Percentiles rank a stretch among this genome's conserved stretches.
Conservation (phyloP, 92 coral and sea anemone genomes). For the Bergia puertoricense region DNA sequence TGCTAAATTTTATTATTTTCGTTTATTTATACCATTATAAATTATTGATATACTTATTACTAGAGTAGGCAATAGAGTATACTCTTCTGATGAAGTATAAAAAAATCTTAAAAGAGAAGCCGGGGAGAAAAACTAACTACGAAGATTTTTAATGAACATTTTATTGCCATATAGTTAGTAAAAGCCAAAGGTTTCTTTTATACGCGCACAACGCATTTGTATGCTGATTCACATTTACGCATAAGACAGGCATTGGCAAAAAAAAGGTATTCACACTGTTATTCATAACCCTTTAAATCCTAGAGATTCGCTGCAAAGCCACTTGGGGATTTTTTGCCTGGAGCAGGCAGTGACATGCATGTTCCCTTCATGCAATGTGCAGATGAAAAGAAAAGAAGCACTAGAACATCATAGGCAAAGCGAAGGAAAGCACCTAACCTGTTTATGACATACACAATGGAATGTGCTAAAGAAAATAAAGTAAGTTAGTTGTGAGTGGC, state of each 20-base stretch:
- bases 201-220: too few relatives aligned
- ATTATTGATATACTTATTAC: not conserved
- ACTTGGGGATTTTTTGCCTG: not conserved
- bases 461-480: not conserved
- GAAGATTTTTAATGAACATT: too few relatives aligned
- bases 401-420: not conserved
- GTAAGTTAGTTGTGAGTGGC: not conserved
- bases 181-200: too few relatives aligned
- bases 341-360: constrained; percentile 5
- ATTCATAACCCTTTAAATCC: not conserved
- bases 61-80: not conserved
- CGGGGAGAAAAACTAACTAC: too few relatives aligned
- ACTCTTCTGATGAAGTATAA: not conserved
- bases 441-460: not conserved
- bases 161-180: too few relatives aligned
- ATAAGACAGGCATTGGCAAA: not conserved
- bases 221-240: too few relatives aligned
- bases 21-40: not conserved
- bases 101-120: too few relatives aligned
- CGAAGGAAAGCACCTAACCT: not conserved
- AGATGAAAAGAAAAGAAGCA: constrained; percentile 8
- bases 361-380: not conserved
- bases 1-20: not conserved
- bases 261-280: not conserved
- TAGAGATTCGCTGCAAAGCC: constrained; percentile 3